These are phyloP conservation scores for Nasua narica DNA, from an alignment of 2,797 vertebrate genomes.

Conservation along the genomic window DNA sequence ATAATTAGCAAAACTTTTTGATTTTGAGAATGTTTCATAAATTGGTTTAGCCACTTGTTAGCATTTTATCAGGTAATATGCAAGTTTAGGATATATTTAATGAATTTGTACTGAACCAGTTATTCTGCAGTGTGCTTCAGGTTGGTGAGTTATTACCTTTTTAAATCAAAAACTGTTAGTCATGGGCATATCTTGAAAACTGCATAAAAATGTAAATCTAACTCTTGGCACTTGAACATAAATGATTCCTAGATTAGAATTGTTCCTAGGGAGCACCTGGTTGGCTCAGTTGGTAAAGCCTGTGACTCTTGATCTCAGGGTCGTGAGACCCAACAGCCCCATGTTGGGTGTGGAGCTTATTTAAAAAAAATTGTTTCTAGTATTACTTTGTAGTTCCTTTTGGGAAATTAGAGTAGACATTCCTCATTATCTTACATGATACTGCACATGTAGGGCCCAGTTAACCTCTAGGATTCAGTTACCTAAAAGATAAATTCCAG, in stretches of 20 bases:
- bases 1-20: neutral
- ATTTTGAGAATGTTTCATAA: conserved; percentile 18
- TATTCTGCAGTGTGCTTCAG: neutral
- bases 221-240: neutral
- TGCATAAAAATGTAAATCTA: conserved; percentile 17
- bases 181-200: conserved; percentile 2
- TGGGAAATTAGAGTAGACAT: neutral
- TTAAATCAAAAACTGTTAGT: neutral
- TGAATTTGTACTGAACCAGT: neutral
- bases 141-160: conserved; percentile 28
- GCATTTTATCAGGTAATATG: neutral
- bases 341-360: neutral
- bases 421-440: neutral
- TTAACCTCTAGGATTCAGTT: neutral
- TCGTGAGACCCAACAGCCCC: neutral
- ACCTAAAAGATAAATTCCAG: neutral
- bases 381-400: conserved; percentile 11
- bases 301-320: neutral
- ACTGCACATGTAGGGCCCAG: neutral
- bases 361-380: neutral
- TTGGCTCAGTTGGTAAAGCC: neutral
- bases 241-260: neutral
- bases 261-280: neutral
- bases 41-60: neutral
- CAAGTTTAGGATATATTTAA: neutral